Conservation (phyloP, 2,888 invertebrate species). For the Drosophila formosana region DNA sequence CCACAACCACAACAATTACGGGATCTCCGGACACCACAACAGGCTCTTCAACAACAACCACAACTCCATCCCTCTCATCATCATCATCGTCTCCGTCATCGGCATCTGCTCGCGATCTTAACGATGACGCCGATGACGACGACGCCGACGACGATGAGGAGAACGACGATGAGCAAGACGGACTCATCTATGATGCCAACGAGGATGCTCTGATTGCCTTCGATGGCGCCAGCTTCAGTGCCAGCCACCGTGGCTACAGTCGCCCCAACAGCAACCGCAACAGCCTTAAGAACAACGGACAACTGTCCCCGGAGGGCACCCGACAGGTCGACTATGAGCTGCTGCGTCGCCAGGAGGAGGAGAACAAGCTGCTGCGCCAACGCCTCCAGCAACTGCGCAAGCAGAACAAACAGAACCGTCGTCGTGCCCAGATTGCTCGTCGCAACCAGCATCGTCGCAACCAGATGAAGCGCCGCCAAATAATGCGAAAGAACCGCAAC, state of each 20-base stretch:
- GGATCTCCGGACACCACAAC: fast-evolving
- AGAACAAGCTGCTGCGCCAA: conserved; percentile 47
- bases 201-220: conserved; percentile 4
- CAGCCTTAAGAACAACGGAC: background rate
- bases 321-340: conserved; percentile 49
- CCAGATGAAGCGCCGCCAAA: conserved; percentile 29
- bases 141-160: conserved; percentile 10
- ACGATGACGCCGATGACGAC: conserved; percentile 1
- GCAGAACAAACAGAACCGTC: conserved; percentile 1
- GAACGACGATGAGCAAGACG: conserved; percentile 10
- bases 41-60: background rate
- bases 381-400: conserved; percentile 15
- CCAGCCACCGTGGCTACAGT: conserved; percentile 17
- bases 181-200: conserved; percentile 5
- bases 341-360: conserved; percentile 58
- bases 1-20: fast-evolving
- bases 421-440: conserved; percentile 5
- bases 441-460: conserved; percentile 2
- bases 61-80: fast-evolving
- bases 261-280: background rate
- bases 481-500: conserved; percentile 11
- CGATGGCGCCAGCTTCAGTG: background rate
- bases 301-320: background rate
- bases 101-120: background rate
- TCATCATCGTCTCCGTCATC: background rate